Conservation (phyloP, 1,140 invertebrate genomes). For the Drosophila oshimai region DNA sequence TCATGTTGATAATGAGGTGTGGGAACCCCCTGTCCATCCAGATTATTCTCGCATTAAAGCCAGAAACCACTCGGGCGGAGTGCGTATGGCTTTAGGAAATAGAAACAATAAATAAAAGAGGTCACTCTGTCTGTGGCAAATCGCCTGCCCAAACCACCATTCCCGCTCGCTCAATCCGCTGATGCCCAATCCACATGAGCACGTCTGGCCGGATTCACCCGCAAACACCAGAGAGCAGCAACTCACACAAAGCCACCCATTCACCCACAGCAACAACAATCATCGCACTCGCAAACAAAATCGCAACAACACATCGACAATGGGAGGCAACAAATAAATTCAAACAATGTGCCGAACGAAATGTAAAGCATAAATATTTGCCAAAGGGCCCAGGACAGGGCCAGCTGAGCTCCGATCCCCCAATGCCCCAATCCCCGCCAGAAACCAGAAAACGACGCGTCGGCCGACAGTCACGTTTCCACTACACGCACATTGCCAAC, state of each 20-base stretch:
- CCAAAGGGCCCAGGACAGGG: constrained; percentile 54
- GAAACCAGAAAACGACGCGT: constrained; percentile 16
- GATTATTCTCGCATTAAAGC: constrained; percentile 23
- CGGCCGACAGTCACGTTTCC: constrained; percentile 67
- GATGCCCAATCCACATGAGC: constrained; percentile 39
- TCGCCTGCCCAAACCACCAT: constrained; percentile 50
- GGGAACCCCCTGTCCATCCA: constrained; percentile 9
- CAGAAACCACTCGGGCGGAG: background rate
- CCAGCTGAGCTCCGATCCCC: constrained; percentile 58
- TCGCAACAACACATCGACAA: constrained; percentile 69
- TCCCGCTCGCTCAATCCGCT: constrained; percentile 14
- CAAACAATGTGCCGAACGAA: constrained; percentile 78
- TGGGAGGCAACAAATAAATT: constrained; percentile 71
- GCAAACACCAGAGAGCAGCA: constrained; percentile 40
- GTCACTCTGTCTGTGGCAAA: constrained; percentile 65
- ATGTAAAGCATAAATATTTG: constrained; percentile 81
- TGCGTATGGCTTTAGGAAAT: constrained; percentile 12
- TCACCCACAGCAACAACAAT: constrained; percentile 60
- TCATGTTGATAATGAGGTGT: constrained; percentile 10
- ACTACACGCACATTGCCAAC: constrained; percentile 43
- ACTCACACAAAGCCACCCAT: background rate
- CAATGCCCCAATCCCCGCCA: background rate
- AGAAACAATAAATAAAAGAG: constrained; percentile 68
- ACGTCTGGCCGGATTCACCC: constrained; percentile 53
- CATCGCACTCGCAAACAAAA: constrained; percentile 66